These are phyloP conservation scores for Ovis canadensis DNA, from an alignment of 2,113 vertebrate genomes.

Conservation along the genomic window DNA sequence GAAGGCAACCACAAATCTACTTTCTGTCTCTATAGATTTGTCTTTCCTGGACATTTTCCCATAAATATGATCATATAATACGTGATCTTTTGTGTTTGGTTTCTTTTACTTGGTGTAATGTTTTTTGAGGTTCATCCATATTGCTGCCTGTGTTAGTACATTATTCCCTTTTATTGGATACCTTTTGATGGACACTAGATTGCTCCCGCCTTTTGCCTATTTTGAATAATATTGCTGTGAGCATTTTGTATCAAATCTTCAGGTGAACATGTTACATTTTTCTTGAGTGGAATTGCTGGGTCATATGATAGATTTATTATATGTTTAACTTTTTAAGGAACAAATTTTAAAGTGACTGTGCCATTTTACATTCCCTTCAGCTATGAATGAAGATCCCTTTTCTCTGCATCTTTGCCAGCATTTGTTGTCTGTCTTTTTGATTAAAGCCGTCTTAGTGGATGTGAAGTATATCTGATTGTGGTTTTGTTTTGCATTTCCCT, in stretches of 20 bases:
- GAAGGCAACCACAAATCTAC: neutral
- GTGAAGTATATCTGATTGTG: neutral
- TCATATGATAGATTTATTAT: neutral
- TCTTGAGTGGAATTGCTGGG: neutral
- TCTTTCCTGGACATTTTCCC: neutral
- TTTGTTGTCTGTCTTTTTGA: neutral
- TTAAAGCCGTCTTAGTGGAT: neutral
- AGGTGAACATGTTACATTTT: neutral
- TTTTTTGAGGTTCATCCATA: neutral
- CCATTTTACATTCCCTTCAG: neutral
- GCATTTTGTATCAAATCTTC: neutral
- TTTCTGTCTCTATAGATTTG: slow-evolving; percentile 3
- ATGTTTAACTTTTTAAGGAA: neutral
- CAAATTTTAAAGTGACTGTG: neutral
- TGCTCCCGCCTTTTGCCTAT: neutral
- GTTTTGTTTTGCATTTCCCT: neutral
- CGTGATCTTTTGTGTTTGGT: neutral
- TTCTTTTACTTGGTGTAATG: neutral
- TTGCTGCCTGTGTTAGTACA: neutral
- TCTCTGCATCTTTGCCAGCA: neutral
- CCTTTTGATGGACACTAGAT: neutral
- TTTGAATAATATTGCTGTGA: neutral
- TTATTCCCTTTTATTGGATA: neutral
- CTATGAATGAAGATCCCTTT: neutral
- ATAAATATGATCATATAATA: neutral